Base-by-base conservation (phyloP, 2,888 invertebrate genomes). In the Eustalomyia histrio region DNA sequence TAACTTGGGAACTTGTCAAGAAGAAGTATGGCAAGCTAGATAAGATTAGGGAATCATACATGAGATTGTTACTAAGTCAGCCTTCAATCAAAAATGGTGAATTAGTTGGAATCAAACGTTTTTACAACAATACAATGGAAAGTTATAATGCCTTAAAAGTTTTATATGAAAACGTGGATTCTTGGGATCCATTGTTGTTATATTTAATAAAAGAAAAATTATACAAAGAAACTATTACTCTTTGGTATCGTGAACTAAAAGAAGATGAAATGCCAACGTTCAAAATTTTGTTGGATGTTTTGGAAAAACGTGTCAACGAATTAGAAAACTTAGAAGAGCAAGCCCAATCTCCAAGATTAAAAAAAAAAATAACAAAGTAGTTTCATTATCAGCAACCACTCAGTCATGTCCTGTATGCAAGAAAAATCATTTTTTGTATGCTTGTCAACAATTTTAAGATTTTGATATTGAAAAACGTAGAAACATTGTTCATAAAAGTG, bases 81-180 rank as follows among this genome's bases (percentile, higher is more conserved):
- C 67, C 33, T 6, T 8, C 69, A n/a, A 53, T 81, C 6, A 73
- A 76, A 14, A 16, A 39, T 35, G 53, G 47, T 17, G 33, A 69
- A 5, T 47, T 58, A 6, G 43, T 33, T 4, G 82, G 76, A 10
- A n/a, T 69, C n/a, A 82, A 73, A 47, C 53, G 60, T 14, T 52
- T 82, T 0, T 74, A 72, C 33, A 82, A 78, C 58, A 78, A 55
- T n/a, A 76, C 43, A 6, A 52, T 74, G 4, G 81, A 81, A 18
- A 53, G 63, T 14, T 65, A 74, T 7, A 82, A 82, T 33, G 76
- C 78, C 1, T 43, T 82, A 12, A 67, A 47, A 12, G 67, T n/a
- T n/a, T n/a, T n/a, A n/a, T n/a, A n/a, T n/a, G n/a, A n/a, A n/a
- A n/a, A n/a, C n/a, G n/a, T 39, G 21, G 79, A 76, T 12, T 60